Conservation (phyloP, 2,113 vertebrate species). For the Oplegnathus fasciatus region DNA sequence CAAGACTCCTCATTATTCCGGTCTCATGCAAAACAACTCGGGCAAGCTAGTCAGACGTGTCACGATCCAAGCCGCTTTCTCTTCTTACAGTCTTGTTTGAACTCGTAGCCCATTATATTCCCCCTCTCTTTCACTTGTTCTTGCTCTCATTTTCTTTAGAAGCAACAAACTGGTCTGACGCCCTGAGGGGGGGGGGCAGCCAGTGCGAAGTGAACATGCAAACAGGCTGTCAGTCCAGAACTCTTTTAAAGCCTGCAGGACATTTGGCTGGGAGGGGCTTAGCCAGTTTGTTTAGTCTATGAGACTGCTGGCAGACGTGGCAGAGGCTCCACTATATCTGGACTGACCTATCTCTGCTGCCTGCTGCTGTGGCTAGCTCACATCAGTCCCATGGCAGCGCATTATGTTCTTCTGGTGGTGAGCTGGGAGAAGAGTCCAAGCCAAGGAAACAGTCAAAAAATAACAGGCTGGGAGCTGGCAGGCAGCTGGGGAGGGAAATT, state of each 20-base stretch:
- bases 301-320: conserved; percentile 69
- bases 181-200: conserved; percentile 22
- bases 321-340: conserved; percentile 63
- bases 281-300: conserved; percentile 76
- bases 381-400: conserved; percentile 14
- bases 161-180: conserved; percentile 58
- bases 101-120: conserved; percentile 44
- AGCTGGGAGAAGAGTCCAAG: conserved; percentile 18
- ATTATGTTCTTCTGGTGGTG: conserved; percentile 30
- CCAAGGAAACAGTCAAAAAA: conserved; percentile 22
- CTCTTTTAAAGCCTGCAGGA: conserved; percentile 55
- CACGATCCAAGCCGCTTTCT: conserved; percentile 19
- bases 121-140: conserved; percentile 44
- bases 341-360: conserved; percentile 44
- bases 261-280: conserved; percentile 54
- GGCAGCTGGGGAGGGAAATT: conserved; percentile 29
- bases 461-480: no score
- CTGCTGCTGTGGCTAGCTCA: conserved; percentile 18
- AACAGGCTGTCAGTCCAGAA: conserved; percentile 58
- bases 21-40: conserved; percentile 50
- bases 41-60: conserved; percentile 26
- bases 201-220: conserved; percentile 51
- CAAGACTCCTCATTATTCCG: conserved; percentile 59
- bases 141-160: conserved; percentile 53
- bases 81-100: conserved; percentile 52